phyloP scores from a whole-genome alignment of 2,113 vertebrate species.

The Vireo altiloquus region DNA sequence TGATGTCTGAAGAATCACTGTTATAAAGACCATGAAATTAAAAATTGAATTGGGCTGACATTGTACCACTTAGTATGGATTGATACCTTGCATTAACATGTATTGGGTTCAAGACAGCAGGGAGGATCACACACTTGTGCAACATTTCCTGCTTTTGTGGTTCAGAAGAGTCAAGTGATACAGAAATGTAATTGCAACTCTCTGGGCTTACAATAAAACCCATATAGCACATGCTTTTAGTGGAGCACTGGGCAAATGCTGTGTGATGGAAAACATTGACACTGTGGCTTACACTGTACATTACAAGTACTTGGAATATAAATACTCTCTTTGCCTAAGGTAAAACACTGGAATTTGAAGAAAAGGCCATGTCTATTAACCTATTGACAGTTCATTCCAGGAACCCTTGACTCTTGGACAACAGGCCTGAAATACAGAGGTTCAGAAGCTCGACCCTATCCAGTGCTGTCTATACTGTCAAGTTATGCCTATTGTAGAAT shows the following conservation, averaged over 20 bases:
- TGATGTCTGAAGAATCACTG: not conserved
- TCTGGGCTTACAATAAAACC: not conserved
- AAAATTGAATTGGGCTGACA: not conserved
- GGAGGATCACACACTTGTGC: not conserved
- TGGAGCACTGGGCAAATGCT: not conserved
- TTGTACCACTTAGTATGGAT: not conserved
- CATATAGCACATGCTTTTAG: not conserved
- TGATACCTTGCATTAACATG: constrained; percentile 4
- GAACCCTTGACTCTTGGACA: not conserved
- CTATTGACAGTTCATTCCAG: constrained; percentile 26
- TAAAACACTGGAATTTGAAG: not conserved
- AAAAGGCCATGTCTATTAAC: constrained; percentile 47
- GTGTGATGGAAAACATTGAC: not conserved
- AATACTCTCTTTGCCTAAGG: constrained; percentile 7
- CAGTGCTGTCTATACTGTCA: not conserved
- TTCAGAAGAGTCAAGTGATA: not conserved
- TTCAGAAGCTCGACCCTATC: not conserved
- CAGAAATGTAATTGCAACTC: not conserved
- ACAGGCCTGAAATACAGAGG: not conserved
- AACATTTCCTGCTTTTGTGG: not conserved
- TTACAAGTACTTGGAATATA: not conserved
- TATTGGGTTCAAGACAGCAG: not conserved
- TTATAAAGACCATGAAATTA: not conserved
- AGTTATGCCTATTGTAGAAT: not conserved
- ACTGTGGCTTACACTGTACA: not conserved